Percentiles rank a stretch among this genome's conserved stretches.
Evolutionary conservation across 2,113 vertebrate genomes (phyloP).

Genomic region (Tupaia chinensis): DNA sequence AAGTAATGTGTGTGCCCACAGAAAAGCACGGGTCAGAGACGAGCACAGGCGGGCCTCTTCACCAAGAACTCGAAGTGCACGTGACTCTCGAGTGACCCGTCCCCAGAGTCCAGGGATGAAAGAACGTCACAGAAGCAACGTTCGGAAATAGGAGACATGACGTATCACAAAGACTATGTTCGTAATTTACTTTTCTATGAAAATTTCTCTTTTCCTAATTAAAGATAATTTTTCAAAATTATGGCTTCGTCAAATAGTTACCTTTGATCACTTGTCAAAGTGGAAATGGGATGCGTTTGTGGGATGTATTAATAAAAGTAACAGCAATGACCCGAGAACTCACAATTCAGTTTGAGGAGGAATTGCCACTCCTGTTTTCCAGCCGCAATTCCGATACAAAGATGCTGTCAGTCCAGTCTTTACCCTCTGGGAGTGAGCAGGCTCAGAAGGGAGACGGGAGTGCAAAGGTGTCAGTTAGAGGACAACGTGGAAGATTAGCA

Average conservation of each 20-base stretch:
- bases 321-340: background rate
- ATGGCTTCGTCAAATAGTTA: background rate
- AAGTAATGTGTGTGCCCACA: slow-evolving; percentile 34
- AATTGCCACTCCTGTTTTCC: background rate
- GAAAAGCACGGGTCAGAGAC: slow-evolving; percentile 71
- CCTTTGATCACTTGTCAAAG: background rate
- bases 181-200: too few species aligned
- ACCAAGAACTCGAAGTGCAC: slow-evolving; percentile 9
- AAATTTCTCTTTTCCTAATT: too few species aligned
- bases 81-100: slow-evolving; percentile 51
- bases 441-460: background rate
- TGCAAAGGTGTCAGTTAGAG: background rate
- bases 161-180: background rate
- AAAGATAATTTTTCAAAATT: slow-evolving; percentile 32
- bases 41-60: slow-evolving; percentile 48
- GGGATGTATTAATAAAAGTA: background rate
- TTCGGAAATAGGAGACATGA: slow-evolving; percentile 21
- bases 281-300: background rate
- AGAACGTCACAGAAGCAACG: background rate
- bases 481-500: background rate
- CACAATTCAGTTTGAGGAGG: background rate
- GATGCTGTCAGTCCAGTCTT: background rate
- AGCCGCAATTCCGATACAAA: background rate
- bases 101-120: background rate
- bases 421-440: too few species aligned